A percentile compares a stretch with the other conserved stretches of the same genome.
phyloP scores from a whole-genome alignment of 2,797 vertebrate genomes.

The Psittacula echo region DNA sequence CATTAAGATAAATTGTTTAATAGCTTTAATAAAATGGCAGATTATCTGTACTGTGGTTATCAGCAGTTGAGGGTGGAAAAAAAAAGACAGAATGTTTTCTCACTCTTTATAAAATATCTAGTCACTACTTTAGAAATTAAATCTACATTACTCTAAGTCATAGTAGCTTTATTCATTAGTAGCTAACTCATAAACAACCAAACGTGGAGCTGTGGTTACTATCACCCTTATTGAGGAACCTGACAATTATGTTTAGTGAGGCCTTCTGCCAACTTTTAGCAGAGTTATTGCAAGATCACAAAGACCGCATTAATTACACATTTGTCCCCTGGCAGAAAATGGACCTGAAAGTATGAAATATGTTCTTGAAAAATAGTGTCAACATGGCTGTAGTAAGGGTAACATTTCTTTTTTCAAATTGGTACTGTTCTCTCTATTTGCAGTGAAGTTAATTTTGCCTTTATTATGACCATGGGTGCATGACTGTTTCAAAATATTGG shows the following conservation, averaged over 20 bases:
- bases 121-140: neutral
- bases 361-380: neutral
- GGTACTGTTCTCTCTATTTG: neutral
- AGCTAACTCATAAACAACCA: neutral
- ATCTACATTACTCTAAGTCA: neutral
- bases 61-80: neutral
- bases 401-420: neutral
- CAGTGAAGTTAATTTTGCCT: conserved; percentile 26
- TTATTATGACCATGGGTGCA: conserved; percentile 16
- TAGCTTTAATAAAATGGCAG: neutral
- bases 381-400: neutral
- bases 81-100: neutral
- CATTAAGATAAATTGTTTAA: neutral
- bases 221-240: neutral
- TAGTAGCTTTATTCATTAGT: neutral
- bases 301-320: neutral
- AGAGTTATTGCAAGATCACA: neutral
- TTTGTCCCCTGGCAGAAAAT: neutral
- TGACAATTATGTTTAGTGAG: neutral
- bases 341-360: neutral
- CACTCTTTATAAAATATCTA: neutral
- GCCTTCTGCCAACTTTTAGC: neutral
- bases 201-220: neutral
- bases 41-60: neutral
- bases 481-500: conserved; percentile 43